Evolutionary conservation across 92 coral and sea anemone species (phyloP).

Genomic region (Micromussa lordhowensis): DNA sequence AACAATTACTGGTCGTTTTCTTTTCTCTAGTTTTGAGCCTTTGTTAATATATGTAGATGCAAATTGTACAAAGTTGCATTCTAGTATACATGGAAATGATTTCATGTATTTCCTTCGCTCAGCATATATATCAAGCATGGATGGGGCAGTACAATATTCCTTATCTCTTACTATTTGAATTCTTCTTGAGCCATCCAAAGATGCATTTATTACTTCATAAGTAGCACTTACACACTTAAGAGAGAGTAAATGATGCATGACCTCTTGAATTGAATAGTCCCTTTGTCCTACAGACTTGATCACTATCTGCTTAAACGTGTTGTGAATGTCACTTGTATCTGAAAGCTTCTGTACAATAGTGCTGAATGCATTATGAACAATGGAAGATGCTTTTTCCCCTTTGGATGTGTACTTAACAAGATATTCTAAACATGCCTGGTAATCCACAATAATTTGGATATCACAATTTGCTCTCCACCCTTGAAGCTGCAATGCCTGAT

Average conservation of each 20-base stretch:
- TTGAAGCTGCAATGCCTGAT: constrained; percentile 62
- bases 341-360: constrained; percentile 48
- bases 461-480: constrained; percentile 74
- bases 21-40: constrained; percentile 31
- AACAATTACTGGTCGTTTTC: constrained; percentile 38
- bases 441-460: constrained; percentile 63
- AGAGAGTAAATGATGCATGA: constrained; percentile 74
- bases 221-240: constrained; percentile 60
- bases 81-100: background rate
- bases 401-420: constrained; percentile 70
- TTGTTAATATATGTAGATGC: constrained; percentile 25
- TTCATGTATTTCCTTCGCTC: constrained; percentile 10
- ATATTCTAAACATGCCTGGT: constrained; percentile 67
- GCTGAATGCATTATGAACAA: constrained; percentile 67
- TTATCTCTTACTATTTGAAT: constrained; percentile 20
- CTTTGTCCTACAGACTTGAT: constrained; percentile 70
- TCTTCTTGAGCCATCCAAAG: constrained; percentile 57
- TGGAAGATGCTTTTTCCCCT: constrained; percentile 58
- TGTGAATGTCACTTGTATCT: constrained; percentile 46
- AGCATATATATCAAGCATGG: constrained; percentile 48
- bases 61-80: constrained; percentile 34
- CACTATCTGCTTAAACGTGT: constrained; percentile 58
- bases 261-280: constrained; percentile 74
- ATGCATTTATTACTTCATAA: constrained; percentile 47
- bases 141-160: constrained; percentile 29